phyloP scores from a whole-genome alignment of 30 jellyfish, hydroid and myxozoan species.

The Cassiopea xamachana region DNA sequence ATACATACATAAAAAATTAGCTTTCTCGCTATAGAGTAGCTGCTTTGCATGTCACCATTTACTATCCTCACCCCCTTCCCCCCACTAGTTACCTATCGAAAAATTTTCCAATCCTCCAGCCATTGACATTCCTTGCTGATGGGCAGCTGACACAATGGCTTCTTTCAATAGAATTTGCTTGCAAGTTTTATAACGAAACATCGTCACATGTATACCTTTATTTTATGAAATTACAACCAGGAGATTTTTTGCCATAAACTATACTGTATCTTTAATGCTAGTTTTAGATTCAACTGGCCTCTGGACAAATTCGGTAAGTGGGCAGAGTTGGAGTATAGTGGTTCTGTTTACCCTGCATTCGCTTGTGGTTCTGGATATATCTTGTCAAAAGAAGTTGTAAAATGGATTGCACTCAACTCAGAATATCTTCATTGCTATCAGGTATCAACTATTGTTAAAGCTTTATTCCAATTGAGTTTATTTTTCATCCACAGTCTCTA shows the following conservation, averaged over 20 bases:
- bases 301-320: constrained; percentile 92
- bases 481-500: background rate
- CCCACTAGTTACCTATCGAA: too few species aligned
- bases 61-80: too few species aligned
- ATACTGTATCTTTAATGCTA: background rate
- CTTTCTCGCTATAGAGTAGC: too few species aligned
- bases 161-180: too few species aligned
- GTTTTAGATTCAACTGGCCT: constrained; percentile 89
- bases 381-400: constrained; percentile 64
- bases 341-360: constrained; percentile 91
- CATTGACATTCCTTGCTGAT: too few species aligned
- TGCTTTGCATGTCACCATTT: too few species aligned
- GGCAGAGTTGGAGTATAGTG: constrained; percentile 78
- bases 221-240: background rate
- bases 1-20: too few species aligned
- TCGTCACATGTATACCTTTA: background rate
- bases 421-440: constrained; percentile 70
- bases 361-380: constrained; percentile 98
- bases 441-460: constrained; percentile 18
- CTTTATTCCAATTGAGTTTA: background rate
- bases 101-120: too few species aligned
- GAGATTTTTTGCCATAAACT: background rate
- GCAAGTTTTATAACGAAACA: too few species aligned
- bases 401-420: constrained; percentile 80
- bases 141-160: too few species aligned